phyloP scores from a whole-genome alignment of 2,797 vertebrate species.

The Myotis daubentonii region DNA sequence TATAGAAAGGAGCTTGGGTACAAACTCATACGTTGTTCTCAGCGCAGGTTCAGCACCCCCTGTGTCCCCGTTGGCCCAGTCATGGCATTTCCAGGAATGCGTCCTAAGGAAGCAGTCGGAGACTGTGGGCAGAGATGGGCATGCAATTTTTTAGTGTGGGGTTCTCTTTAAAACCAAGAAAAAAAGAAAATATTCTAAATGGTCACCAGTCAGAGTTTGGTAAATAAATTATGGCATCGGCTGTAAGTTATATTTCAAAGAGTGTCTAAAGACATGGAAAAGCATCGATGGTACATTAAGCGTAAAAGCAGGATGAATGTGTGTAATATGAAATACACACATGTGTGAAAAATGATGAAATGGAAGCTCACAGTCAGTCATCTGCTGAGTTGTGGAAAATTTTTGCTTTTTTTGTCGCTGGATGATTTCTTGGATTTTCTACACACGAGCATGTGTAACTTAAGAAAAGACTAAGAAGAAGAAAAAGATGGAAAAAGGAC shows the following conservation, averaged over 20 bases:
- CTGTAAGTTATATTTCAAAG: not conserved
- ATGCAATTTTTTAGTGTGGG: not conserved
- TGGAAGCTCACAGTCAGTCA: not conserved
- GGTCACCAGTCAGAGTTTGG: not conserved
- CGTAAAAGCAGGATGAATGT: not conserved
- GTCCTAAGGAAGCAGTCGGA: not conserved
- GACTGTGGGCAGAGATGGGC: not conserved
- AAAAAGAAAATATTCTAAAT: not conserved
- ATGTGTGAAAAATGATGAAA: not conserved
- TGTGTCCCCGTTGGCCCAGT: not conserved
- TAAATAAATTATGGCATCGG: not conserved
- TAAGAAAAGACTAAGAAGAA: not conserved
- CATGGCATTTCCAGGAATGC: not conserved
- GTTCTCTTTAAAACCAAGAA: not conserved
- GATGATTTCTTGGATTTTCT: not conserved
- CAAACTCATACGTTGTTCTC: not conserved
- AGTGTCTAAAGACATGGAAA: not conserved
- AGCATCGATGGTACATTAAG: not conserved
- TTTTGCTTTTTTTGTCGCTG: not conserved
- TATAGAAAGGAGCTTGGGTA: too few species aligned
- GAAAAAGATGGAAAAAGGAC: not conserved
- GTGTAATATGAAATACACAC: not conserved
- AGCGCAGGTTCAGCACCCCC: not conserved
- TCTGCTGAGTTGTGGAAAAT: not conserved
- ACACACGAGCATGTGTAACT: not conserved